Evolutionary conservation across 64 coral and sea anemone genomes (phyloP).

Genomic region (Actinia equina): DNA sequence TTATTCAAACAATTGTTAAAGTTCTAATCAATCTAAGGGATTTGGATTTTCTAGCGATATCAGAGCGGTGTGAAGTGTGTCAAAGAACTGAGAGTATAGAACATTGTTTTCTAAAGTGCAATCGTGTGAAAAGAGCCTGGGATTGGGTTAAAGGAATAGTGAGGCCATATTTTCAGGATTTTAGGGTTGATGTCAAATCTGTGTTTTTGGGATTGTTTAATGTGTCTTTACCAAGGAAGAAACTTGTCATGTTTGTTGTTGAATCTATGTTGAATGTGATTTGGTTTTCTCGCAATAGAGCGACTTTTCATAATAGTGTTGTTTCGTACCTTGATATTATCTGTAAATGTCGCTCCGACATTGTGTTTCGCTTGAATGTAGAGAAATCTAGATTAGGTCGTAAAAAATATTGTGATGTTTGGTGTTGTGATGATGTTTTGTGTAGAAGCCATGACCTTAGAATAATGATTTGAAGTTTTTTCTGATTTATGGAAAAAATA

Average conservation of each 20-base stretch:
- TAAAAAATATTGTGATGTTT: neutral
- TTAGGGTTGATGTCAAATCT: neutral
- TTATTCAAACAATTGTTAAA: neutral
- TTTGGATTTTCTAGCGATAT: neutral
- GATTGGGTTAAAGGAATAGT: no score
- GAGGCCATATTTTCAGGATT: neutral
- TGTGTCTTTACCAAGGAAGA: neutral
- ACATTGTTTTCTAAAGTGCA: neutral
- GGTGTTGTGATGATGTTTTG: neutral
- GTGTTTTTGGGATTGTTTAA: neutral
- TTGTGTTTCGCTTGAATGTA: neutral
- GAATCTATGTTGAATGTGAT: no score
- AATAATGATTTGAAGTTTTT: neutral
- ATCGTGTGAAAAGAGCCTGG: neutral
- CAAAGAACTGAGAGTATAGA: neutral
- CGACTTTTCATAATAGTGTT: neutral
- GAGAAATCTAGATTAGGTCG: neutral
- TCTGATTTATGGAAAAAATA: no score
- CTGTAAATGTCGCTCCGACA: neutral
- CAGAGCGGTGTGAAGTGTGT: neutral
- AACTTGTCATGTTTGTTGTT: neutral
- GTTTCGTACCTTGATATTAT: neutral
- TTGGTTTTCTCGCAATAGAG: neutral
- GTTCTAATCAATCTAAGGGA: neutral
- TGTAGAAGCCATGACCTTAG: neutral